Percentiles rank a stretch among this genome's conserved stretches.
These are phyloP conservation scores for Alfaro cultratus DNA, from an alignment of 2,797 vertebrate genomes.

Conservation along the genomic window DNA sequence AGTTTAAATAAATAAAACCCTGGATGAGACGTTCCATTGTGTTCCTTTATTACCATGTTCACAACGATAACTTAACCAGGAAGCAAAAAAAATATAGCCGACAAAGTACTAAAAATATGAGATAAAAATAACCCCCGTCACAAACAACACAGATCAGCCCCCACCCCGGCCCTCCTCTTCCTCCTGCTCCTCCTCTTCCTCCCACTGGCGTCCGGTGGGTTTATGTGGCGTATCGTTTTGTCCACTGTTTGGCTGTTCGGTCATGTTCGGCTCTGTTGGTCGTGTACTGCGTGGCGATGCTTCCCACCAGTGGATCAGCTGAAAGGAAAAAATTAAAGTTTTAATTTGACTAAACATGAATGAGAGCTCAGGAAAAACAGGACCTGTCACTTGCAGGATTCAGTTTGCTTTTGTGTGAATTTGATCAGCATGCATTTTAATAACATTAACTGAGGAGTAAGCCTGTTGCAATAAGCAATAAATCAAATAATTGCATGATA, in stretches of 20 bases:
- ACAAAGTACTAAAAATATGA: conserved; percentile 83
- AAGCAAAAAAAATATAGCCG: conserved; percentile 82
- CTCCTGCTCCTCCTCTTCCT: conserved; percentile 3
- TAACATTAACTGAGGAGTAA: too few relatives aligned
- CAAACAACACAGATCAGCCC: conserved; percentile 50
- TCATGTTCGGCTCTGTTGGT: conserved; percentile 97
- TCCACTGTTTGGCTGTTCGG: conserved; percentile 97
- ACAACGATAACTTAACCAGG: conserved; percentile 80
- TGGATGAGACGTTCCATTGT: conserved; percentile 50
- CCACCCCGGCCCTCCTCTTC: conserved; percentile 4
- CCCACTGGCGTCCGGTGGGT: conserved; percentile 34
- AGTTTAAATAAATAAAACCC: background rate
- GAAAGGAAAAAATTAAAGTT: conserved; percentile 42
- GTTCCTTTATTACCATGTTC: conserved; percentile 79
- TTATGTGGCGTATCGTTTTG: conserved; percentile 95
- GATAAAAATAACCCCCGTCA: conserved; percentile 76
- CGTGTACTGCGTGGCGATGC: conserved; percentile 96
- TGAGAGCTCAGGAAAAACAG: background rate
- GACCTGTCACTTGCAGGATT: background rate
- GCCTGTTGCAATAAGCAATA: too few relatives aligned
- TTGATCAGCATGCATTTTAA: background rate
- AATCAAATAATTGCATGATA: too few relatives aligned
- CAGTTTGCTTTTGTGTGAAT: background rate
- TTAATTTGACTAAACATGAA: background rate
- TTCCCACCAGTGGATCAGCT: conserved; percentile 96